These are phyloP conservation scores for Spongilla lacustris DNA, from an alignment of 37 sponge, comb jelly and placozoan species.

Conservation along the genomic window DNA sequence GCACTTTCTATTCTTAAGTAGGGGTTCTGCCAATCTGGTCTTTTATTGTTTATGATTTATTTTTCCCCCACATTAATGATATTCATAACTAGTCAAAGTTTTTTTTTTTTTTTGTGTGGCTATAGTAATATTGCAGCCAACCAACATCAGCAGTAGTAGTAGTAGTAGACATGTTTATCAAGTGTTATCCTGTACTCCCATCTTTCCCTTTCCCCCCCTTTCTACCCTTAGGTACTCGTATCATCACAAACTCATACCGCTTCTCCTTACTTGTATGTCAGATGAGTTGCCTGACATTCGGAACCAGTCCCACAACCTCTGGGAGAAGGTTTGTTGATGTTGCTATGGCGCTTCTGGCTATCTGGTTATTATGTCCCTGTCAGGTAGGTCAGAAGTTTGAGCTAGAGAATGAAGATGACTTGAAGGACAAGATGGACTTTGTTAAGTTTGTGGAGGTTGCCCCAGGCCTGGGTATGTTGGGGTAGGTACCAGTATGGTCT, in stretches of 20 bases:
- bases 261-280: conserved; percentile 77
- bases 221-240: conserved; percentile 84
- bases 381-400: conserved; percentile 86
- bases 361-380: neutral
- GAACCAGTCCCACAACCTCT: conserved; percentile 34
- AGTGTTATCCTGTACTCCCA: conserved; percentile 45
- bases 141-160: neutral
- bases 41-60: too few species aligned
- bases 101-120: too few species aligned
- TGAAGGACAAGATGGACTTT: conserved; percentile 90
- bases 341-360: neutral
- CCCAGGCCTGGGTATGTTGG: conserved; percentile 35
- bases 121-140: neutral
- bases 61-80: too few species aligned
- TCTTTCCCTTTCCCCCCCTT: conserved; percentile 43
- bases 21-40: too few species aligned
- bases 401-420: conserved; percentile 86
- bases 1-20: too few species aligned
- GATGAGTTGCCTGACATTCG: conserved; percentile 87
- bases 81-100: too few species aligned
- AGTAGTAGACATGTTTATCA: neutral
- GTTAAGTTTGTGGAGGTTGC: neutral
- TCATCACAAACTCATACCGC: conserved; percentile 87
- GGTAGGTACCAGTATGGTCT: too few species aligned
- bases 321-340: conserved; percentile 55